Conservation (phyloP, 2,113 vertebrate species). For the Cnemophilus loriae region DNA sequence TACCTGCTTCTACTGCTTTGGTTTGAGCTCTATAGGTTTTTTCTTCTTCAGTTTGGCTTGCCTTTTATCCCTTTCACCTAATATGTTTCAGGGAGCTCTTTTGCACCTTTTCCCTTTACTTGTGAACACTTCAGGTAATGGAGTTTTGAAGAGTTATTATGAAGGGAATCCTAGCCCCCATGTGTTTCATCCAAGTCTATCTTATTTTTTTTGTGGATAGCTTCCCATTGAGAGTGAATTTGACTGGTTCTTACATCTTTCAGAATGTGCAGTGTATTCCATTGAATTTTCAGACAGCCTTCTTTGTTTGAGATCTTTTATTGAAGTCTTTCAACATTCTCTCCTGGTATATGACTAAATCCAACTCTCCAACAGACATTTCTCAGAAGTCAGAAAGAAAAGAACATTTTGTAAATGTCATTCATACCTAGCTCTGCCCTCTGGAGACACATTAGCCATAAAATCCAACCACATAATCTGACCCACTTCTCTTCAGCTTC, state of each 20-base stretch:
- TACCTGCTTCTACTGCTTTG: neutral
- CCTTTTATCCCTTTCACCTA: neutral
- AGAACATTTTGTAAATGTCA: neutral
- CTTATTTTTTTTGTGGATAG: neutral
- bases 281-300: slow-evolving; percentile 8
- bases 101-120: neutral
- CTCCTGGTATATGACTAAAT: neutral
- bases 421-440: neutral
- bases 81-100: neutral
- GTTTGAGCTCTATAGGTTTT: neutral
- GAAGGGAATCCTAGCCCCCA: neutral
- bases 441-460: neutral
- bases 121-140: neutral
- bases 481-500: neutral
- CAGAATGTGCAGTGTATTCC: neutral
- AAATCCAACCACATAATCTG: neutral
- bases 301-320: slow-evolving; percentile 30
- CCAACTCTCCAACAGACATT: neutral
- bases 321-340: slow-evolving; percentile 30
- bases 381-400: slow-evolving; percentile 7
- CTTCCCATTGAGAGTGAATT: neutral
- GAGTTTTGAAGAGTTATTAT: neutral
- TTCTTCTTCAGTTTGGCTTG: neutral
- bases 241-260: neutral
- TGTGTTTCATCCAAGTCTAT: neutral